Base-by-base conservation (phyloP, 2,888 invertebrate species). In the Brachypalpus laphriformis region DNA sequence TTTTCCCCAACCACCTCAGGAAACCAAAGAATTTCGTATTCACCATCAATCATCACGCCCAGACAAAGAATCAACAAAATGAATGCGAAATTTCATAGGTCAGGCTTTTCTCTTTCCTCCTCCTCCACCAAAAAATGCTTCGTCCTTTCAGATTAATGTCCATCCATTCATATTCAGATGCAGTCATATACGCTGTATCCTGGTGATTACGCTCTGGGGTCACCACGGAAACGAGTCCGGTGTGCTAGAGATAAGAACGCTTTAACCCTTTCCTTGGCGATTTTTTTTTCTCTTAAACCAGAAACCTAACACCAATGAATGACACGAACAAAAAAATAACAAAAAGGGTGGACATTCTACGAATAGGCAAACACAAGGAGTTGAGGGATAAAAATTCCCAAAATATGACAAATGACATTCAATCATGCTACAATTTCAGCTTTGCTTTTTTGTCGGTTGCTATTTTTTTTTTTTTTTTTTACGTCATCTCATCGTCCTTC, bases 381-480 rank as follows among this genome's bases (percentile, higher is more conserved):
- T n/a, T n/a, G n/a, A n/a, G n/a, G n/a, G 16, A 68, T 47, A 71
- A 49, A 75, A 54, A 40, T 47, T 22, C 71, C 56, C 14, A 74
- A 88, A 88, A 89, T 89, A 91, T 91, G 91, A 91, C 90, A 91
- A 91, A 91, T 91, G 89, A 89, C 90, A 89, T 89, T 90, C 91
- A 91, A 91, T 91, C 91, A 91, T 91, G 91, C 89, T 88, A 75
- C 90, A 89, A 59, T 88, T 86, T 76, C 78, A 65, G 71, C 37
- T 54, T 37, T 20, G n/a, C 11, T 47, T 68, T 18, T 56, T 66
- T 47, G 34, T 70, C 49, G 34, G 25, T 51, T 1, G 2, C 14
- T 4, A 31, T 31, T 31, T 65, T 6, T 5, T 59, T 25, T 28
- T 6, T 16, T 66, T 45, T 18, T 18, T 34, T 54, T 18, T 25